Evolutionary conservation across 2,113 vertebrate species (phyloP).

Genomic region (Scopus umbretta): DNA sequence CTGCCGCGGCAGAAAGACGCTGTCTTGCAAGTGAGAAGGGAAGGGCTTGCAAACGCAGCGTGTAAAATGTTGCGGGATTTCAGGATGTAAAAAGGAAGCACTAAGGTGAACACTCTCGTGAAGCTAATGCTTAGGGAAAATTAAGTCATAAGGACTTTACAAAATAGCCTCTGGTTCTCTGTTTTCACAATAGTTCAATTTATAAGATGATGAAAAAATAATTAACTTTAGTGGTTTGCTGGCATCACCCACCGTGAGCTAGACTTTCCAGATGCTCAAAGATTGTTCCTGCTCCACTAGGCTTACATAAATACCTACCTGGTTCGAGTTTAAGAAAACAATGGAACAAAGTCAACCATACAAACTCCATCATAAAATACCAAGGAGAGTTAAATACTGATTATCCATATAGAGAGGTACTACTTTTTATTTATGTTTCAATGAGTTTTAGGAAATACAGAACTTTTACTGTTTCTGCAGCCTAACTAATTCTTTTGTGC

Average conservation of each 20-base stretch:
- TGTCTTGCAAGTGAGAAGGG: not conserved
- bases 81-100: not conserved
- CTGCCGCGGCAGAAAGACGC: not conserved
- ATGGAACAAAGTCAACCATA: not conserved
- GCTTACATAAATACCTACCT: not conserved
- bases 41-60: rapidly evolving
- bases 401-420: not conserved
- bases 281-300: not conserved
- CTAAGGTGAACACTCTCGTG: not conserved
- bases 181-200: not conserved
- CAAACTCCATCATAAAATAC: not conserved
- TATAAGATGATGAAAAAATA: slow-evolving; percentile 13
- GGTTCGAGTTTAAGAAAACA: not conserved
- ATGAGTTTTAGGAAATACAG: not conserved
- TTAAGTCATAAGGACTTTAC: not conserved
- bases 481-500: not conserved
- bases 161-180: not conserved
- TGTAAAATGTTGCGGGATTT: not conserved
- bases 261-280: not conserved
- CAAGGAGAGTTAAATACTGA: not conserved
- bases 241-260: not conserved
- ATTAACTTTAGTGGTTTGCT: slow-evolving; percentile 8
- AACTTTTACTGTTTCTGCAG: not conserved
- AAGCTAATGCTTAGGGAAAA: not conserved
- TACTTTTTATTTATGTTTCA: not conserved